Percentiles rank a stretch among this genome's conserved stretches.
Evolutionary conservation across 2,888 invertebrate genomes (phyloP).

Genomic region (Halictus quadricinctus): DNA sequence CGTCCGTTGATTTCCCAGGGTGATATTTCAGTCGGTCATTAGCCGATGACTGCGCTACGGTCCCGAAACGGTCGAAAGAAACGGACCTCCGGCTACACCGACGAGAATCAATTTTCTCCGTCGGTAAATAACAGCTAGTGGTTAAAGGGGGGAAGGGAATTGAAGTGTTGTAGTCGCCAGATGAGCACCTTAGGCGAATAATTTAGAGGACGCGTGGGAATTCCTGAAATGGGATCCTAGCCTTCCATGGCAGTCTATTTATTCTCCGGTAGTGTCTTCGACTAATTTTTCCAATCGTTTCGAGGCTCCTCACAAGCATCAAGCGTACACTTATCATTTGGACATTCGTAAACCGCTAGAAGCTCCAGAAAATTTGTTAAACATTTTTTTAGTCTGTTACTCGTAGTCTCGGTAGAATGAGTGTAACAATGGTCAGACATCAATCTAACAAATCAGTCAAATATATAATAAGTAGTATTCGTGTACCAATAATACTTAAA

Average conservation of each 20-base stretch:
- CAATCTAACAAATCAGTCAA: too few species aligned
- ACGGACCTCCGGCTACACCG: too few species aligned
- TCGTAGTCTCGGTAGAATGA: too few species aligned
- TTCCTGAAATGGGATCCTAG: background rate
- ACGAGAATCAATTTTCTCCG: slow-evolving; percentile 30
- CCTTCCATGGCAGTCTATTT: background rate
- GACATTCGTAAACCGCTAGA: too few species aligned
- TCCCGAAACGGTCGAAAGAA: slow-evolving; percentile 19
- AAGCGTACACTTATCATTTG: too few species aligned
- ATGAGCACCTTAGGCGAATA: slow-evolving; percentile 14
- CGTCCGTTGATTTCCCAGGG: slow-evolving; percentile 65
- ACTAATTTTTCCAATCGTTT: slow-evolving; percentile 1
- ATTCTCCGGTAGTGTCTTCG: background rate
- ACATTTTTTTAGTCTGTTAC: too few species aligned
- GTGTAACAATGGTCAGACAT: too few species aligned
- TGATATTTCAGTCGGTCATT: slow-evolving; percentile 66
- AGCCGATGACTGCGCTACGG: slow-evolving; percentile 42
- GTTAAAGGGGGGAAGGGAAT: slow-evolving; percentile 3
- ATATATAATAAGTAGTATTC: too few species aligned
- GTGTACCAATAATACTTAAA: too few species aligned
- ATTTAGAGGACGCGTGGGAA: slow-evolving; percentile 31
- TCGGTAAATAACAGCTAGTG: slow-evolving; percentile 25
- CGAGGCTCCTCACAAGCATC: too few species aligned
- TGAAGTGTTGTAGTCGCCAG: background rate
- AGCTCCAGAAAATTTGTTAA: too few species aligned